Evolutionary conservation across 2,797 vertebrate genomes (phyloP), one percentile per base, ranked within the genome.

Genomic region (Sebastes reedi): DNA sequence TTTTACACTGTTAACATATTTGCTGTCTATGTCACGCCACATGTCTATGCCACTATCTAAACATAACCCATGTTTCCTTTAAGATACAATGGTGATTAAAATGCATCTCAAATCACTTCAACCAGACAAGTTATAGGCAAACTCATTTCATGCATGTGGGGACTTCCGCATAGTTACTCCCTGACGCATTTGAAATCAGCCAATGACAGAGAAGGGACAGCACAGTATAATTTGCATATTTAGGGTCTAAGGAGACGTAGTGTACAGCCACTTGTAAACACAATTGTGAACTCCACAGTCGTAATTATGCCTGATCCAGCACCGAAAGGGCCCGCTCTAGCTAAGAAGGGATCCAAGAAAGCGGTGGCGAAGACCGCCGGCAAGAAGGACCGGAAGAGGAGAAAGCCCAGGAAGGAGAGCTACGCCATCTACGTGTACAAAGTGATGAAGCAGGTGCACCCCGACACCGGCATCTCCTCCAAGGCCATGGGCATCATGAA

Each of bases 401-500:
- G 64, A 1, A 77, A 34, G 56, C 6, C 20, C 69, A 29, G 80
- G 20, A 77, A 46, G 55, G 80, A 81, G 60, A 95, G 94, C 8
- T 75, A 79, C 0, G 93, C 86, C 0, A 75, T 91, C 0, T 92
- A 77, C 0, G 52, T 67, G 0, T 89, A 92, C 29, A 89, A 90
- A 34, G 80, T 90, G 3, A 67, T 92, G 75, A 92, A 94, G 70
- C 94, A 95, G 61, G 94, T 95, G 0, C 94, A 94, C 8, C 94
- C 94, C 0, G 94, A 94, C 34, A 95, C 94, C 0, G 94, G 94
- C 4, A 94, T 94, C 24, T 94, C 93, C 0, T 93, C 93, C 5
- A 94, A 95, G 12, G 94, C 94, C 0, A 95, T 95, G 94, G 90
- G 94, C 66, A 96, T 96, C 90, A 96, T 96, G 96, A 96, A 96